Evolutionary conservation across 2,888 invertebrate genomes (phyloP).

Genomic region (Endomychus coccineus): DNA sequence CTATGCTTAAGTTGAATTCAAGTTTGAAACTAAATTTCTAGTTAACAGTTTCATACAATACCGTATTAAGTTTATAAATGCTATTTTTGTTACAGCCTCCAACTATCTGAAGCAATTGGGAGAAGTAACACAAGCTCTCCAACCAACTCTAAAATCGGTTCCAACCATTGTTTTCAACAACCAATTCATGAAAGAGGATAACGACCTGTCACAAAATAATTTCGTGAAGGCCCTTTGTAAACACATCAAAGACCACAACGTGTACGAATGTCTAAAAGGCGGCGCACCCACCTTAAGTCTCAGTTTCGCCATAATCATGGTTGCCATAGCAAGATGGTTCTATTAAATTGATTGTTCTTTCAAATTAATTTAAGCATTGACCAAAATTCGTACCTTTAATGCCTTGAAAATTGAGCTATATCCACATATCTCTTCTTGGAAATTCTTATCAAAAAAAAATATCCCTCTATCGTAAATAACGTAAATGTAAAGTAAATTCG

Average conservation of each 20-base stretch:
- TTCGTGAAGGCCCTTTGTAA: conserved; percentile 54
- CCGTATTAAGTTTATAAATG: no score
- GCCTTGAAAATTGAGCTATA: neutral
- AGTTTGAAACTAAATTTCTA: no score
- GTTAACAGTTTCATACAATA: no score
- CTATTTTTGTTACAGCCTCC: conserved; percentile 33
- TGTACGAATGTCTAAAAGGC: conserved; percentile 31
- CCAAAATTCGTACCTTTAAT: conserved; percentile 8
- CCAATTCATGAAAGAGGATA: conserved; percentile 51
- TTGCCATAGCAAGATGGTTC: conserved; percentile 11
- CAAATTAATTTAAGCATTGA: conserved; percentile 2
- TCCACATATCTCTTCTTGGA: no score
- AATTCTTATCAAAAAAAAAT: no score
- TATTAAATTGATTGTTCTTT: conserved; percentile 6
- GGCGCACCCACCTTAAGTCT: conserved; percentile 17
- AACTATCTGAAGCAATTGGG: conserved; percentile 48
- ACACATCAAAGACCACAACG: conserved; percentile 32
- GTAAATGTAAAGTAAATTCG: no score
- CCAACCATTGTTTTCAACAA: conserved; percentile 61
- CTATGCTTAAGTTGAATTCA: no score
- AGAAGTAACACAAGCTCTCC: conserved; percentile 48
- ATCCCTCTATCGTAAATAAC: no score
- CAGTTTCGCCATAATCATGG: conserved; percentile 13
- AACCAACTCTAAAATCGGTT: conserved; percentile 53
- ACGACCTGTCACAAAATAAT: conserved; percentile 50